Evolutionary conservation across 2,113 vertebrate species (phyloP), one percentile per base, ranked within the genome.

Genomic region (Hippocampus mohnikei): DNA sequence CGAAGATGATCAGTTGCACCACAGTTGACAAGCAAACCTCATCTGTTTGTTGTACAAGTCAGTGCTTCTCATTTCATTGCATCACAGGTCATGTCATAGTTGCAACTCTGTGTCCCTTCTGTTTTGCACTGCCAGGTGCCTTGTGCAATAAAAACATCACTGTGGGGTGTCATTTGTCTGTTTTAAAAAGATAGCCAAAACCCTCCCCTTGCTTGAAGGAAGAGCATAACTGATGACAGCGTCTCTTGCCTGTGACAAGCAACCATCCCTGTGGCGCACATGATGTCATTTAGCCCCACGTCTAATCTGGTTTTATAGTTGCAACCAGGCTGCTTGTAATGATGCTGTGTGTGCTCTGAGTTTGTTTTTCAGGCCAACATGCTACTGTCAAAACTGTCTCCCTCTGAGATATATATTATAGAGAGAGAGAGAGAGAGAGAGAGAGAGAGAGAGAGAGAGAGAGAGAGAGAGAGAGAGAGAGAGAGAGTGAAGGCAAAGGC

Each of bases 261-360:
- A 61, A 76, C 27, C 48, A 79, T 40, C 76, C 77, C 81, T 59
- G 66, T 71, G 78, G 79, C 74, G 13, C 74, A 66, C 58, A 85
- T 80, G 74, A 82, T 84, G 76, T 72, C 46, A 88, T 88, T 85
- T 81, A 77, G 70, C 65, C 69, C 62, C 76, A 73, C 75, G 79
- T 71, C 12, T 85, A 86, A 87, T 87, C 78, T 84, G 15, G 73
- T 87, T 86, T 84, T 79, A 81, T 76, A 75, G 87, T 83, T 71
- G 72, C 72, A 64, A 69, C 65, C 61, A 84, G 71, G 59, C 62
- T 72, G 73, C 53, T 56, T 66, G 66, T 81, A 78, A 84, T 78
- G 69, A 87, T 56, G 66, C 27, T 3, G 21, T 70, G 42, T 73
- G n/a, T 52, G 73, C 73, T 70, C 63, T 42, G 48, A 62, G 72